These are phyloP conservation scores for Sphenodon punctatus DNA, from an alignment of 2,797 vertebrate genomes.

Conservation along the genomic window DNA sequence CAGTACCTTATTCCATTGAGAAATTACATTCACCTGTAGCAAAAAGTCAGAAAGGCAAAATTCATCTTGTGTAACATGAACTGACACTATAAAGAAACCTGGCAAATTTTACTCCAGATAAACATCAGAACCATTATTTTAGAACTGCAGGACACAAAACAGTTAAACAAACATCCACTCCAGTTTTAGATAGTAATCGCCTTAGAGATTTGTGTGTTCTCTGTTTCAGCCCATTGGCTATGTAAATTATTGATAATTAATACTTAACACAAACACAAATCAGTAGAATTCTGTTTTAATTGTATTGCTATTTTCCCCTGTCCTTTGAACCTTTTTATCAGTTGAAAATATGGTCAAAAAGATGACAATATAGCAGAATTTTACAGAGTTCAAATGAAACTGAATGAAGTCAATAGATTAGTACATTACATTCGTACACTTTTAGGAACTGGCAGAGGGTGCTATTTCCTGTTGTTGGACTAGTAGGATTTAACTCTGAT, in stretches of 20 bases:
- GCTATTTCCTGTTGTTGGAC: background rate
- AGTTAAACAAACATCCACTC: conserved; percentile 27
- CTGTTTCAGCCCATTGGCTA: conserved; percentile 59
- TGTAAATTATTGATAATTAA: conserved; percentile 45
- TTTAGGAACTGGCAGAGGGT: background rate
- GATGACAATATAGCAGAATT: background rate
- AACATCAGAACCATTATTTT: conserved; percentile 27
- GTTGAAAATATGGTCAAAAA: background rate
- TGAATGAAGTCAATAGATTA: background rate
- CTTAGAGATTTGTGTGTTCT: conserved; percentile 65
- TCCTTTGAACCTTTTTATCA: background rate
- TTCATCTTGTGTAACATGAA: conserved; percentile 34
- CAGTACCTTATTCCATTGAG: conserved; percentile 52
- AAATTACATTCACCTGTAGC: conserved; percentile 42
- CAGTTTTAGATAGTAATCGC: background rate
- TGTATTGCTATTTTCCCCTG: conserved; percentile 12
- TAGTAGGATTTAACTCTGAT: too few species aligned
- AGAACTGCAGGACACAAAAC: background rate
- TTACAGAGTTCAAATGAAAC: background rate
- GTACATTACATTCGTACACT: background rate
- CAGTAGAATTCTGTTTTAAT: conserved; percentile 59
- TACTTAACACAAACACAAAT: conserved; percentile 74
- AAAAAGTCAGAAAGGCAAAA: conserved; percentile 57
- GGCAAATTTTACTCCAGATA: conserved; percentile 32
- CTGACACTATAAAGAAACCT: conserved; percentile 47